Evolutionary conservation across 2,888 invertebrate genomes (phyloP).

Genomic region (Noctua janthina): DNA sequence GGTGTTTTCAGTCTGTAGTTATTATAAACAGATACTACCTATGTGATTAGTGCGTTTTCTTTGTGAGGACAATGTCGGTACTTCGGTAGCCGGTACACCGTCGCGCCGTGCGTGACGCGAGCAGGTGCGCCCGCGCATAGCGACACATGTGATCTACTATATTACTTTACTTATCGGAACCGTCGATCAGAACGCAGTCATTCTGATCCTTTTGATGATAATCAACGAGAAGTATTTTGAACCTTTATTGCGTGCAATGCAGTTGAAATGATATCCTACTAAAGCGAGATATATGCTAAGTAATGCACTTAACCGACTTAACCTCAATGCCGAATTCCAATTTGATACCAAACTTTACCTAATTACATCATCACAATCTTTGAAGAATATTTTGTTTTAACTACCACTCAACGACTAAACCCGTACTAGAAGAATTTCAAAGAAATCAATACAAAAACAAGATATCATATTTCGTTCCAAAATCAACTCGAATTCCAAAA

Average conservation of each 20-base stretch:
- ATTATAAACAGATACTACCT: neutral
- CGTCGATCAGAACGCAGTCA: constrained; percentile 31
- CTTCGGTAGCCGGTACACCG: constrained; percentile 37
- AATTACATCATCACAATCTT: neutral
- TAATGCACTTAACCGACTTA: neutral
- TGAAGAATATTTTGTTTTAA: neutral
- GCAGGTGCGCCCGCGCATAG: constrained; percentile 65
- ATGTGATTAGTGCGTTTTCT: constrained; percentile 42
- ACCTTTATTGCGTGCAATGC: neutral
- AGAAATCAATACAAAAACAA: constrained; percentile 10
- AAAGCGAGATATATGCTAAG: neutral
- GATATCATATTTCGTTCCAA: constrained; percentile 29
- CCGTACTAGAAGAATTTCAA: constrained; percentile 9
- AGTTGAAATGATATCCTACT: neutral
- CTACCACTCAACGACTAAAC: neutral
- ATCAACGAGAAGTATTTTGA: neutral
- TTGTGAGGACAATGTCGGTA: constrained; percentile 53
- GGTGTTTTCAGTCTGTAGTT: neutral
- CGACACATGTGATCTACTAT: constrained; percentile 42
- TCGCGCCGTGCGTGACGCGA: constrained; percentile 62
- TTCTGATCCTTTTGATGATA: constrained; percentile 32
- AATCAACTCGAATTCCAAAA: constrained; percentile 12
- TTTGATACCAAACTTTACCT: neutral
- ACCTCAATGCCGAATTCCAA: neutral
- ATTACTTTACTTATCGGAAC: constrained; percentile 41